Conservation (phyloP, 2,797 vertebrate species). For the Sebastes wilsoni region DNA sequence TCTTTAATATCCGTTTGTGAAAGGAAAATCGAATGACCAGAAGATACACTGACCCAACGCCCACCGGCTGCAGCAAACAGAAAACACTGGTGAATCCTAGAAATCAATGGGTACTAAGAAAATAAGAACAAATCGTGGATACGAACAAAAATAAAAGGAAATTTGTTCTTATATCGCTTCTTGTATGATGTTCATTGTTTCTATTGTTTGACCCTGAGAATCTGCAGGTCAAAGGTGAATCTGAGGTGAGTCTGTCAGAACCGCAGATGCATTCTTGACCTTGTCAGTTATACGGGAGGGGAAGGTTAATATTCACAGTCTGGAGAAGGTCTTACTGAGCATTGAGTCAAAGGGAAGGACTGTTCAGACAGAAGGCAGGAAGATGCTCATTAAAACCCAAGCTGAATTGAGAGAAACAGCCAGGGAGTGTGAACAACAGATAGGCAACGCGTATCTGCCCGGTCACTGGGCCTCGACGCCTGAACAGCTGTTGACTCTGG, state of each 20-base stretch:
- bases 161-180: neutral
- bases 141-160: neutral
- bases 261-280: neutral
- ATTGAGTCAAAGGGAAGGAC: neutral
- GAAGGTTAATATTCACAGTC: neutral
- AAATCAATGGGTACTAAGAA: neutral
- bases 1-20: too few relatives aligned
- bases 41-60: too few relatives aligned
- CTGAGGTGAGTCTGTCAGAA: neutral
- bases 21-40: too few relatives aligned
- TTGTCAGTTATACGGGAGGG: neutral
- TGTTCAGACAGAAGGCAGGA: slow-evolving; percentile 22
- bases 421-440: slow-evolving; percentile 13
- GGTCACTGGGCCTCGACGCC: slow-evolving; percentile 25
- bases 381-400: slow-evolving; percentile 32
- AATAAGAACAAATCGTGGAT: neutral
- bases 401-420: slow-evolving; percentile 20
- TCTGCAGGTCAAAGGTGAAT: neutral
- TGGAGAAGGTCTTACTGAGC: neutral
- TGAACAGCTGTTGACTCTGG: slow-evolving; percentile 49
- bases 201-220: neutral
- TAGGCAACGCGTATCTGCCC: slow-evolving; percentile 1
- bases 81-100: neutral
- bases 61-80: too few relatives aligned
- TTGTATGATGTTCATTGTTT: neutral